Conservation (phyloP, 2,888 invertebrate species). For the Salticus scenicus region DNA sequence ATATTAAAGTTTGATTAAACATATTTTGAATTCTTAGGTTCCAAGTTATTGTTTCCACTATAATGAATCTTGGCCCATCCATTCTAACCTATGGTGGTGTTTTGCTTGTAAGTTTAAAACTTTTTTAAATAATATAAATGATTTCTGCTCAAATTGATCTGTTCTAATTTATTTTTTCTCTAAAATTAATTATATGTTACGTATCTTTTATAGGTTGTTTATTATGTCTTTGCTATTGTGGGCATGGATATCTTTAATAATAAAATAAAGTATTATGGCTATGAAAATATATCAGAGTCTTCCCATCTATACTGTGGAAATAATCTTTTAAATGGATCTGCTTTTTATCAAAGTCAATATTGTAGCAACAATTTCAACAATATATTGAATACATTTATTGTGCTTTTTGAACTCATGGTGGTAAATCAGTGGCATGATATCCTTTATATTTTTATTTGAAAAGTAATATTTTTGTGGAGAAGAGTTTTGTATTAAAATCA, state of each 20-base stretch:
- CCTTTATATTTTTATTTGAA: no score
- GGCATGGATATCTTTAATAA: constrained; percentile 78
- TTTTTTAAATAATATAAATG: constrained; percentile 35
- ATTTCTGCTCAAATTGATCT: constrained; percentile 75
- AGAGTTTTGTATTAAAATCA: no score
- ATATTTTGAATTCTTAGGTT: constrained; percentile 74
- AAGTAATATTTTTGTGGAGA: no score
- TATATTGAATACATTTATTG: constrained; percentile 76
- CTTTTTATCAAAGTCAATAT: constrained; percentile 76
- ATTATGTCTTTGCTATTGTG: constrained; percentile 77
- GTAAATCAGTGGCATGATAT: constrained; percentile 79
- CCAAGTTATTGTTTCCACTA: constrained; percentile 77
- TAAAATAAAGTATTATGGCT: constrained; percentile 74
- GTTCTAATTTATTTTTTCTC: constrained; percentile 72
- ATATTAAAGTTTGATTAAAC: background rate
- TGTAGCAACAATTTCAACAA: constrained; percentile 78
- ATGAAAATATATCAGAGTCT: constrained; percentile 71
- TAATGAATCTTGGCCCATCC: constrained; percentile 77
- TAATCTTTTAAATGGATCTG: constrained; percentile 74
- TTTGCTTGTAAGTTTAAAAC: constrained; percentile 76
- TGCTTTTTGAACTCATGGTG: constrained; percentile 78
- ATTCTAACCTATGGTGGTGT: constrained; percentile 77
- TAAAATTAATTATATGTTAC: background rate
- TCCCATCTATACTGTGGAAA: constrained; percentile 66
- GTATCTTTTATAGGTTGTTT: constrained; percentile 75